A percentile compares a stretch with the other conserved stretches of the same genome.
Evolutionary conservation across 2,113 vertebrate species (phyloP).

Genomic region (Orthochromis malagaraziensis): DNA sequence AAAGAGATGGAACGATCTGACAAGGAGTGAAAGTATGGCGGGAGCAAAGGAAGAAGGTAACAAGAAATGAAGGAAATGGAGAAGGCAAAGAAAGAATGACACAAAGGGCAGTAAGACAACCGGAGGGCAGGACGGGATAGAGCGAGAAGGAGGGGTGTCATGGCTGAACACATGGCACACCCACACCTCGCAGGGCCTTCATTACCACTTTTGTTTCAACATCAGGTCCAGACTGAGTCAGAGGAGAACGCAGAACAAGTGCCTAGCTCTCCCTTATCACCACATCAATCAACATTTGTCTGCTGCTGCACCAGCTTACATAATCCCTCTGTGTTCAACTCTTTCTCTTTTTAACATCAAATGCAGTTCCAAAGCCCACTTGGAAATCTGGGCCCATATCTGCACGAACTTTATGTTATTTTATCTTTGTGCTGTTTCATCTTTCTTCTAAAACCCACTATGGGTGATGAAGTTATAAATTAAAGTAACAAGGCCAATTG

Average conservation of each 20-base stretch:
- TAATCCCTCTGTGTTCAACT: conserved; percentile 4
- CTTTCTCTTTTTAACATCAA: not conserved
- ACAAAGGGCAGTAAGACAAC: not conserved
- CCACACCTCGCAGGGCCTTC: conserved; percentile 10
- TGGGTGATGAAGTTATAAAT: not conserved
- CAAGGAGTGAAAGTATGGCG: rapidly evolving
- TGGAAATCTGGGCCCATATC: not conserved
- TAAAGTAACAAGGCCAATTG: not conserved
- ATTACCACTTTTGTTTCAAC: conserved; percentile 30
- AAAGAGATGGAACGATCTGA: rapidly evolving
- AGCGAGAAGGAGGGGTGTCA: conserved; percentile 31
- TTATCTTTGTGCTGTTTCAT: not conserved
- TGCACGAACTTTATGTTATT: not conserved
- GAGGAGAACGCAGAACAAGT: not conserved
- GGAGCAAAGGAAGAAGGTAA: not conserved
- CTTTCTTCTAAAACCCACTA: not conserved
- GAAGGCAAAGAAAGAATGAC: not conserved
- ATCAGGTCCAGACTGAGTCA: not conserved
- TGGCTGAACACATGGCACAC: conserved; percentile 7
- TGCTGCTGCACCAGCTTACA: not conserved
- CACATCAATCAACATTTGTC: conserved; percentile 31
- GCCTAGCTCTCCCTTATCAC: not conserved
- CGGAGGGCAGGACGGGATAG: not conserved
- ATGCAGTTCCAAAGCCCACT: not conserved
- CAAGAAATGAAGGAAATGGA: not conserved